Percentiles rank a stretch among this genome's conserved stretches.
Evolutionary conservation across 2,888 invertebrate species (phyloP).

Genomic region (Steinernema scapterisci): DNA sequence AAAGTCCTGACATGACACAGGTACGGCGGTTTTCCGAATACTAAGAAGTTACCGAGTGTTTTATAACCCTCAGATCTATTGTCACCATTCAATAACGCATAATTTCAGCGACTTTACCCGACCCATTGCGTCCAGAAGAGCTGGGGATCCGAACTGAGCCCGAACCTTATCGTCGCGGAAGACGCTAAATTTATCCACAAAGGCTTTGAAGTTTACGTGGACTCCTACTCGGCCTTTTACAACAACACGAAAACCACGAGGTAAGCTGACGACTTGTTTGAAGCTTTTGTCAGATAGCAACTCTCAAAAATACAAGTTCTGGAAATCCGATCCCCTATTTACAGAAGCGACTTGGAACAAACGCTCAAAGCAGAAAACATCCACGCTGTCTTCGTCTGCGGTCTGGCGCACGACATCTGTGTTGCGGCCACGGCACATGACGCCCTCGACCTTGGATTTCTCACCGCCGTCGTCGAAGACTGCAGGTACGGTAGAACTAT

Average conservation of each 20-base stretch:
- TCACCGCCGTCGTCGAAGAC: slow-evolving; percentile 54
- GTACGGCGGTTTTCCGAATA: no score
- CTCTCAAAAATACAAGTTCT: neutral
- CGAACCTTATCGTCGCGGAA: slow-evolving; percentile 74
- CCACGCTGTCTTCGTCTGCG: slow-evolving; percentile 91
- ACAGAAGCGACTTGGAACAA: slow-evolving; percentile 82
- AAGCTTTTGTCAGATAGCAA: neutral
- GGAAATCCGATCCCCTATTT: slow-evolving; percentile 60
- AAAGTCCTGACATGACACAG: slow-evolving; percentile 83
- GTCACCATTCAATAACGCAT: no score
- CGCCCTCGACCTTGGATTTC: slow-evolving; percentile 50
- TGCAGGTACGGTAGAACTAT: slow-evolving; percentile 49
- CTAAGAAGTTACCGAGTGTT: no score
- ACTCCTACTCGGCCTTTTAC: slow-evolving; percentile 97
- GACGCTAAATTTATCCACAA: slow-evolving; percentile 67
- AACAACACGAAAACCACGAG: slow-evolving; percentile 78
- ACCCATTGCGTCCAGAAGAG: slow-evolving; percentile 92
- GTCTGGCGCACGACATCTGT: slow-evolving; percentile 91
- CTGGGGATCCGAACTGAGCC: slow-evolving; percentile 91
- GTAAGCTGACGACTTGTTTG: neutral
- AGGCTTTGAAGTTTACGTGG: slow-evolving; percentile 90
- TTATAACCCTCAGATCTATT: no score
- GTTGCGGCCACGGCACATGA: slow-evolving; percentile 72
- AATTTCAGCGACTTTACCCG: slow-evolving; percentile 80
- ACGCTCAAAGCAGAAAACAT: slow-evolving; percentile 81